Percentiles rank a stretch among this genome's conserved stretches.
These are phyloP conservation scores for Abrostola tripartita DNA, from an alignment of 2,888 invertebrate genomes.

Conservation along the genomic window DNA sequence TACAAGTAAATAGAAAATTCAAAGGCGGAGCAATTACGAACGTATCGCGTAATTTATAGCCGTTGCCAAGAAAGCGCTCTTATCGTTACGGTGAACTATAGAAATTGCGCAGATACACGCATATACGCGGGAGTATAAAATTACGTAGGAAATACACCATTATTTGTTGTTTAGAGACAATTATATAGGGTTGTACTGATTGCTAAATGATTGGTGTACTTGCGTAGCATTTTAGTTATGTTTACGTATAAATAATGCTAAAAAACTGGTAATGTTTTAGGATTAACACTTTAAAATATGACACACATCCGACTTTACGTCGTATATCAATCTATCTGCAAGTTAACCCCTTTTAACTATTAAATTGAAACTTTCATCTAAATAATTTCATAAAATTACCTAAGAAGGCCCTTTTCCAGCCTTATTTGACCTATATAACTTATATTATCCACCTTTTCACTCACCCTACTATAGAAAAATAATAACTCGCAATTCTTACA, in stretches of 20 bases:
- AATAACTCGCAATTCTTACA: not conserved
- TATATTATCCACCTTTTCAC: not conserved
- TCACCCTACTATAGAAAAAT: not conserved
- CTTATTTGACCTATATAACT: too few relatives aligned
- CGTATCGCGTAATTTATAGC: constrained; percentile 54
- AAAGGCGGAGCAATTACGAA: constrained; percentile 52
- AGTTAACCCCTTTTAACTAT: too few relatives aligned
- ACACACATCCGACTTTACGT: too few relatives aligned
- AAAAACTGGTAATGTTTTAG: too few relatives aligned
- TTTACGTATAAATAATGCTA: too few relatives aligned
- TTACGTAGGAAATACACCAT: constrained; percentile 28
- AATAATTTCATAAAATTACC: too few relatives aligned
- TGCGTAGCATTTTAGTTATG: too few relatives aligned
- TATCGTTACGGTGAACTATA: constrained; percentile 47
- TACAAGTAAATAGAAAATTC: constrained; percentile 56
- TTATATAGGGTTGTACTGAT: constrained; percentile 43
- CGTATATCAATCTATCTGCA: too few relatives aligned
- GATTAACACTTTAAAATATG: too few relatives aligned
- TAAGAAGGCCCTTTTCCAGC: too few relatives aligned
- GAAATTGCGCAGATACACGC: not conserved
- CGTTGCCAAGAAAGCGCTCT: constrained; percentile 47
- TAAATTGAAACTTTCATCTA: too few relatives aligned
- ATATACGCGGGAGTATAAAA: constrained; percentile 37
- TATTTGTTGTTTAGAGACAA: constrained; percentile 43
- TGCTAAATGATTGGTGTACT: not conserved